A percentile compares a stretch with the other conserved stretches of the same genome.
Evolutionary conservation across 2,888 invertebrate species (phyloP).

Genomic region (Cryptops parisi): DNA sequence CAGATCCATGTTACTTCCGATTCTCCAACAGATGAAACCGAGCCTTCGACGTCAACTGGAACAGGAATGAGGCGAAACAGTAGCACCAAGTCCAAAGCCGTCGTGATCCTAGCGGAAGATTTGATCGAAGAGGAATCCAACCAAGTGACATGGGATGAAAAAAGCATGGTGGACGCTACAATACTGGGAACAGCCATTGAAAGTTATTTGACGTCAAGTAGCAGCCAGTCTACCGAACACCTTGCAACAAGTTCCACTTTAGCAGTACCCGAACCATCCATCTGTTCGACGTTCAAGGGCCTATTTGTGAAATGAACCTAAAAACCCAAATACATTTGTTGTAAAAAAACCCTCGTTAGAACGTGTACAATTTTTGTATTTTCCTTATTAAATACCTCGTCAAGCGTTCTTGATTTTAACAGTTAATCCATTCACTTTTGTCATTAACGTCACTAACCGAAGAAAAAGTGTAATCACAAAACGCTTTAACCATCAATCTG

Average conservation of each 20-base stretch:
- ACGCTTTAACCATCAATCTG: too few relatives aligned
- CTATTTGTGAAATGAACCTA: slow-evolving; percentile 12
- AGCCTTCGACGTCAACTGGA: neutral
- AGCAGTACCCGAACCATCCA: neutral
- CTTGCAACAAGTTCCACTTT: neutral
- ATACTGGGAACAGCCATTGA: slow-evolving; percentile 18
- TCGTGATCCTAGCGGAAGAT: neutral
- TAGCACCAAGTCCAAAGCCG: neutral
- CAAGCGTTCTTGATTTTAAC: too few relatives aligned
- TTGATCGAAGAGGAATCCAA: neutral
- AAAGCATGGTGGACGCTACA: slow-evolving; percentile 16
- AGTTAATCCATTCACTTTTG: too few relatives aligned
- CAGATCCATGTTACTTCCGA: slow-evolving; percentile 9
- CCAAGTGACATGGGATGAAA: slow-evolving; percentile 17
- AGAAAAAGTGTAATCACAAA: too few relatives aligned
- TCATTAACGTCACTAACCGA: too few relatives aligned
- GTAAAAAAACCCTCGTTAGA: too few relatives aligned
- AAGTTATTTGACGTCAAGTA: slow-evolving; percentile 10
- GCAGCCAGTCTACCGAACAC: neutral
- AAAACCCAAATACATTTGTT: too few relatives aligned
- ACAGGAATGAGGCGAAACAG: neutral
- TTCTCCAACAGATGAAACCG: neutral
- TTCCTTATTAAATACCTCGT: too few relatives aligned
- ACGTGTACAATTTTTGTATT: too few relatives aligned
- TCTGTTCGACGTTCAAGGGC: slow-evolving; percentile 7